Conservation (phyloP, 2,888 invertebrate genomes). For the Trichogramma dendrolimi region DNA sequence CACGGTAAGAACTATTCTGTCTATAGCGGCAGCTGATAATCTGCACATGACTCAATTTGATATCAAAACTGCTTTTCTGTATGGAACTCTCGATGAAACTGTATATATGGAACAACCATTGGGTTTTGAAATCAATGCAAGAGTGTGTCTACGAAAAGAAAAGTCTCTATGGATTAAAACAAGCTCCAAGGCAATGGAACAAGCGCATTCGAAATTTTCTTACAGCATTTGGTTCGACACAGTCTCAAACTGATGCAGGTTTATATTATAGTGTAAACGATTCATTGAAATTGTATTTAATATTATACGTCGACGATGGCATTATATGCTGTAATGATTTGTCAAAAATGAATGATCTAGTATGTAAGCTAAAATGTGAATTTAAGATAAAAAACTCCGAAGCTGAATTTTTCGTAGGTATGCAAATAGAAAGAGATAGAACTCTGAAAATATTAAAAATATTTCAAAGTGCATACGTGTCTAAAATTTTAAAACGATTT, state of each 20-base stretch:
- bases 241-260: conserved; percentile 9
- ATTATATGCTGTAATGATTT: conserved; percentile 2
- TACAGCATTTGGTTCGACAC: neutral
- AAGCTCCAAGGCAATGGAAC: conserved; percentile 18
- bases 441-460: conserved; percentile 8
- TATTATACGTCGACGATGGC: conserved; percentile 12
- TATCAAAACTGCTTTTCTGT: conserved; percentile 33
- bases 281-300: neutral
- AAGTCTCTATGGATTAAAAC: conserved; percentile 28
- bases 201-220: conserved; percentile 9
- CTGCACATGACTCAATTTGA: conserved; percentile 28
- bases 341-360: conserved; percentile 1
- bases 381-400: conserved; percentile 22
- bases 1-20: conserved; percentile 15
- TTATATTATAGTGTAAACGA: neutral
- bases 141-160: conserved; percentile 20
- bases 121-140: conserved; percentile 27
- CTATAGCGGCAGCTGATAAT: conserved; percentile 23
- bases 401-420: conserved; percentile 19
- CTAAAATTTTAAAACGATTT: conserved; percentile 24
- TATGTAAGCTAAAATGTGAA: neutral
- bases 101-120: conserved; percentile 30
- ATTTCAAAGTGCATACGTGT: conserved; percentile 24
- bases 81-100: conserved; percentile 28
- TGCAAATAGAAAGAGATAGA: conserved; percentile 21